Base-by-base conservation (phyloP, 1,140 invertebrate species). In the Drosophila lacteicornis region DNA sequence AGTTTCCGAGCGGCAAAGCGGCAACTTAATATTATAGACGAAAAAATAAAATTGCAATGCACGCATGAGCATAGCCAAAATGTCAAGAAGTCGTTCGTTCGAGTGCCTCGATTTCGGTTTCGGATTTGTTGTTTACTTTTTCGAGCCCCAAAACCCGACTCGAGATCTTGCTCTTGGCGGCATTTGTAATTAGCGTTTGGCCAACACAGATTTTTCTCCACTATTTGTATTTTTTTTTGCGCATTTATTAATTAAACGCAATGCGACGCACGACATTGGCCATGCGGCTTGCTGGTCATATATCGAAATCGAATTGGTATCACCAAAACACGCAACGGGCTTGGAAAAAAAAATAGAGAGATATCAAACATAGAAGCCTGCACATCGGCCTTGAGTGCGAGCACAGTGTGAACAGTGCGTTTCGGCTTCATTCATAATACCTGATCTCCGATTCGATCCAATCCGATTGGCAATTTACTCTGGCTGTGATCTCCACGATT, bases 281-380 rank as follows among this genome's bases (percentile, higher is more conserved):
- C 81, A 73, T 76, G 81, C 50, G 27, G 27, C 59, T 12, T 25
- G 17, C 30, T 19, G 51, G 61, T 70, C 79, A 80, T 74, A 74
- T 62, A 74, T 62, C 55, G 46, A 69, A 84, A 68, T 73, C 67
- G 66, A 69, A 77, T 69, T 77, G 15, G 62, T 75, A 82, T 78
- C 60, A 50, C 47, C 25, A 49, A 79, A 79, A 69, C 46, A 25
- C 22, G 22, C 22, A 25, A 25, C 22, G 22, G 49, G 12, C 47
- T 25, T 25, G 46, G 50, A 51, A 30, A 17, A 71, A 63, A 62
- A 62, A 25, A 38, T 22, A 30, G 61, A 73, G 43, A 68, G 76
- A 80, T 82, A 82, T 83, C 58, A 73, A 69, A 80, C 82, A 86
- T 87, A 79, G 83, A 86, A 87, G 82, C 82, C 79, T 86, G 82